phyloP scores from a whole-genome alignment of 1,140 invertebrate species.

The Pinna nobilis region DNA sequence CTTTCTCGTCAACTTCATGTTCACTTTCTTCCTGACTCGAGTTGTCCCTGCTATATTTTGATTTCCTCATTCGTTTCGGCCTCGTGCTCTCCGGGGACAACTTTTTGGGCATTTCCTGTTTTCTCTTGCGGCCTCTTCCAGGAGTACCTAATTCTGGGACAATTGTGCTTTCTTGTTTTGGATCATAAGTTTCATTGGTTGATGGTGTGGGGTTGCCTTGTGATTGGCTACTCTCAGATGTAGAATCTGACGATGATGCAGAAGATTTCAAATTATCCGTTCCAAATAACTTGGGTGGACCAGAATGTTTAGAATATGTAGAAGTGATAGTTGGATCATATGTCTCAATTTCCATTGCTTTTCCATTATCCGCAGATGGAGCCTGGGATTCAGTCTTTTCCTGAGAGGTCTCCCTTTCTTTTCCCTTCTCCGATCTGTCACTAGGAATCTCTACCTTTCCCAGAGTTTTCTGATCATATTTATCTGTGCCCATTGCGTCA shows the following conservation, averaged over 20 bases:
- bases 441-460: neutral
- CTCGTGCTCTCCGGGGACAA: constrained; percentile 29
- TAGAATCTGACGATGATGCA: neutral
- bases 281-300: constrained; percentile 4
- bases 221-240: neutral
- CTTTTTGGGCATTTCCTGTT: constrained; percentile 54
- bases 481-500: neutral
- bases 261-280: constrained; percentile 7
- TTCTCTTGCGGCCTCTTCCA: constrained; percentile 50
- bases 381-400: neutral
- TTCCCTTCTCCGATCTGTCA: neutral
- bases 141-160: constrained; percentile 24
- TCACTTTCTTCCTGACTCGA: neutral
- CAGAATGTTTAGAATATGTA: constrained; percentile 11
- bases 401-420: constrained; percentile 8
- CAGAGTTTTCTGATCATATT: too few relatives aligned
- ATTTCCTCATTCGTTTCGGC: constrained; percentile 26
- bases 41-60: neutral
- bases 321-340: constrained; percentile 33
- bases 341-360: neutral
- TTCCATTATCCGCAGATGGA: constrained; percentile 10
- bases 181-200: constrained; percentile 13
- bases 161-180: constrained; percentile 19
- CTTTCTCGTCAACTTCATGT: neutral
- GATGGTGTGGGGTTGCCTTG: neutral